Conservation (phyloP, 2,113 vertebrate genomes). For the Tragelaphus imberbis region DNA sequence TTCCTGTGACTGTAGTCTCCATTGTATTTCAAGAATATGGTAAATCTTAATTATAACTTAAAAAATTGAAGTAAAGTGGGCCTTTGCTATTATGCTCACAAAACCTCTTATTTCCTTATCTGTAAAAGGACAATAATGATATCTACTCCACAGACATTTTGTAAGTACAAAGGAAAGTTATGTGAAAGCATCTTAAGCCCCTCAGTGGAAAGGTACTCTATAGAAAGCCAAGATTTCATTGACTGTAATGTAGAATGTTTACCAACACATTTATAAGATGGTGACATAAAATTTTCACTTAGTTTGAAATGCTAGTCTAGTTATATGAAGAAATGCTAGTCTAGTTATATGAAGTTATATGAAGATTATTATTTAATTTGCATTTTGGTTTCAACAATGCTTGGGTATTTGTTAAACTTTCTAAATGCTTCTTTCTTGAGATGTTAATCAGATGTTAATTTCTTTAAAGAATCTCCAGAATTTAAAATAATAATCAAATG, state of each 20-base stretch:
- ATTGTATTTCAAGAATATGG: constrained; percentile 1
- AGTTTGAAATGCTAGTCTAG: neutral
- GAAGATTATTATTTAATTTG: constrained; percentile 28
- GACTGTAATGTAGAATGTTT: neutral
- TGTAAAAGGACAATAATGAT: neutral
- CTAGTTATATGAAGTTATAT: neutral
- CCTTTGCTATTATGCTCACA: neutral
- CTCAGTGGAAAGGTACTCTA: neutral
- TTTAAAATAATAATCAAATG: constrained; percentile 22
- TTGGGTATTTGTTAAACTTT: neutral
- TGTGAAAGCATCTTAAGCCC: neutral
- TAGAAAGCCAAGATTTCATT: neutral
- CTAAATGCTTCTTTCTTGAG: constrained; percentile 15
- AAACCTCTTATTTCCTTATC: neutral
- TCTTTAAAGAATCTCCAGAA: neutral
- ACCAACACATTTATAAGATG: neutral
- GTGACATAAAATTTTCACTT: neutral
- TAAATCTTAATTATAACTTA: constrained; percentile 33
- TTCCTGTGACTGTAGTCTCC: neutral
- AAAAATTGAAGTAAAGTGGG: neutral
- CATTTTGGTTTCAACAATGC: neutral
- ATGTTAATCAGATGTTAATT: constrained; percentile 50
- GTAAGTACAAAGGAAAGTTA: neutral
- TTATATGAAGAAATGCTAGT: neutral
- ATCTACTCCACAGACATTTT: neutral